These are phyloP conservation scores for Atherinosoma microstoma DNA, from an alignment of 2,797 vertebrate genomes.

Conservation along the genomic window DNA sequence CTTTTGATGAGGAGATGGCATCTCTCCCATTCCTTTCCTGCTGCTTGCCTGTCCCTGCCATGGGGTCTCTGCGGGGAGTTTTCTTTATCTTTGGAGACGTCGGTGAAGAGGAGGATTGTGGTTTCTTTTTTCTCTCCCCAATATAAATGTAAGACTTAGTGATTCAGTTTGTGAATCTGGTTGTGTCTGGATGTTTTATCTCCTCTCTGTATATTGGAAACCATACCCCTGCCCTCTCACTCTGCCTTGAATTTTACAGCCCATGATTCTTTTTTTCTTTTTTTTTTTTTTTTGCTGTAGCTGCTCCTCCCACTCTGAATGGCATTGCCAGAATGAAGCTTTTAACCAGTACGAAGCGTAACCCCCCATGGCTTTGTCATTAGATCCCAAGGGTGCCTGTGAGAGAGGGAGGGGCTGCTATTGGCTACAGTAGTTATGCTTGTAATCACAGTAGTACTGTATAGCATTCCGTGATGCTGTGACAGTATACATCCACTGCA, in stretches of 20 bases:
- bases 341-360: conserved; percentile 60
- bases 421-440: conserved; percentile 62
- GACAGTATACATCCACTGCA: conserved; percentile 22
- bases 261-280: conserved; percentile 36
- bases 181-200: conserved; percentile 49
- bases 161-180: conserved; percentile 21
- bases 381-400: conserved; percentile 64
- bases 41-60: conserved; percentile 46
- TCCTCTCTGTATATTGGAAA: conserved; percentile 41
- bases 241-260: conserved; percentile 30
- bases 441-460: conserved; percentile 46
- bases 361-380: conserved; percentile 68
- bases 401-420: conserved; percentile 50
- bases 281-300: conserved; percentile 1
- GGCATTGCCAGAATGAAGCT: conserved; percentile 47
- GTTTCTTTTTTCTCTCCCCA: conserved; percentile 35
- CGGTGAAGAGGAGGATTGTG: conserved; percentile 36
- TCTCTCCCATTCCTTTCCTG: conserved; percentile 40
- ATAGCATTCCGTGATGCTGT: conserved; percentile 32
- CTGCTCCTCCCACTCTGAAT: conserved; percentile 42
- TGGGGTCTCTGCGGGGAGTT: conserved; percentile 13
- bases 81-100: conserved; percentile 53
- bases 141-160: conserved; percentile 32
- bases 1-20: conserved; percentile 62
- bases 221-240: conserved; percentile 7